A percentile compares a stretch with the other conserved stretches of the same genome.
Evolutionary conservation across 2,113 vertebrate genomes (phyloP).

Genomic region (Holacanthus passer): DNA sequence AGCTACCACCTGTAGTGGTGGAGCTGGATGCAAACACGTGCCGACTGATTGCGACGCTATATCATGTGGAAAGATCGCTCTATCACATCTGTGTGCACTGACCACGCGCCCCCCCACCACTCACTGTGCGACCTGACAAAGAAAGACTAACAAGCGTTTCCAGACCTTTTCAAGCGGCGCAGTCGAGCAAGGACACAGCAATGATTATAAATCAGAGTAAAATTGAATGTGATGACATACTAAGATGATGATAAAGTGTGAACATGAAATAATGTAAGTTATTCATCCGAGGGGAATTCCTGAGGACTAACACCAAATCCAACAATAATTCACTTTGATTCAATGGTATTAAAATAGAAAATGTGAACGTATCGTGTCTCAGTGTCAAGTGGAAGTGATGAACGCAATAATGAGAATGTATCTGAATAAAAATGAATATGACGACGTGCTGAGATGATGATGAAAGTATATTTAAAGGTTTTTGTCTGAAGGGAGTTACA

Average conservation of each 20-base stretch:
- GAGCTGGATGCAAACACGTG: slow-evolving; percentile 7
- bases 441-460: slow-evolving; percentile 24
- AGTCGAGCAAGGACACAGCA: slow-evolving; percentile 5
- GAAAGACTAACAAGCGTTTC: slow-evolving; percentile 33
- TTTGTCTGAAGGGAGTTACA: not conserved
- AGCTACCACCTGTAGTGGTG: slow-evolving; percentile 4
- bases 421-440: not conserved
- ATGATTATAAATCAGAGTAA: slow-evolving; percentile 31
- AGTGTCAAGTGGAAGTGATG: slow-evolving; percentile 1
- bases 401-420: not conserved
- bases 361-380: not conserved
- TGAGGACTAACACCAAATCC: not conserved
- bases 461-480: not conserved
- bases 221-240: slow-evolving; percentile 33
- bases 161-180: slow-evolving; percentile 17
- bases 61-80: slow-evolving; percentile 52
- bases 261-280: slow-evolving; percentile 15
- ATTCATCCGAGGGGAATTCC: slow-evolving; percentile 8
- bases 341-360: not conserved
- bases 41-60: slow-evolving; percentile 43
- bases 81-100: slow-evolving; percentile 42
- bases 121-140: slow-evolving; percentile 21
- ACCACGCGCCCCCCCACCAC: not conserved
- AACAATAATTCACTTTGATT: slow-evolving; percentile 13
- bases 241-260: slow-evolving; percentile 14